These are phyloP conservation scores for Lamprotornis superbus DNA, from an alignment of 2,113 vertebrate species.

Conservation along the genomic window DNA sequence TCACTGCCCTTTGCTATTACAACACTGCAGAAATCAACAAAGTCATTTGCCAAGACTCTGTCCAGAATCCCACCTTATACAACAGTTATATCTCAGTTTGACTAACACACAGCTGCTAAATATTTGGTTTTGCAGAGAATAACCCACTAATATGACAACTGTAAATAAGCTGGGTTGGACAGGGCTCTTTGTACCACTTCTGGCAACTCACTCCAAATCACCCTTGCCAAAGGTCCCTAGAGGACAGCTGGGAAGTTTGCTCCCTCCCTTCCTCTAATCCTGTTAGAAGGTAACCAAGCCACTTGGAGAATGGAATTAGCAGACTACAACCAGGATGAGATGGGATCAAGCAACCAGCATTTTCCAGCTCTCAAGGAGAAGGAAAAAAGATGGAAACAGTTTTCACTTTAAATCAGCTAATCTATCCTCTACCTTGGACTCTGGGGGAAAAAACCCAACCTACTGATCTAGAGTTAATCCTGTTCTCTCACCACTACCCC, in stretches of 20 bases:
- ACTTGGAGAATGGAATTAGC: conserved; percentile 18
- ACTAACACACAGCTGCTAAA: background rate
- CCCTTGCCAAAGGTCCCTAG: background rate
- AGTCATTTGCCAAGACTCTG: background rate
- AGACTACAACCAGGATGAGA: background rate
- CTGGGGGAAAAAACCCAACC: background rate
- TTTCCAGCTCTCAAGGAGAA: background rate
- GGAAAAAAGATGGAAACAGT: background rate
- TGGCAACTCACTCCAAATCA: background rate
- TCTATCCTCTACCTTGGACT: background rate
- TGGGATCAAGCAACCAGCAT: background rate
- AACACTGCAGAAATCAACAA: background rate
- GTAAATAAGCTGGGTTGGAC: background rate
- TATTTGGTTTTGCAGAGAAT: background rate
- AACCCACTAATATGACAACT: background rate
- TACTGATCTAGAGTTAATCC: background rate
- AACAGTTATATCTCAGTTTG: background rate
- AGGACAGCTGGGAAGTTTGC: background rate
- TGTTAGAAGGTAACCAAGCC: background rate
- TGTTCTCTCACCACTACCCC: background rate
- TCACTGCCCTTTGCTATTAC: background rate
- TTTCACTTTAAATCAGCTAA: background rate
- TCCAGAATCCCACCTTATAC: background rate
- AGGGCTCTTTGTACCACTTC: background rate
- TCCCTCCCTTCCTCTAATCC: conserved; percentile 10